These are phyloP conservation scores for Nerophis ophidion DNA, from an alignment of 2,113 vertebrate genomes.

Conservation along the genomic window DNA sequence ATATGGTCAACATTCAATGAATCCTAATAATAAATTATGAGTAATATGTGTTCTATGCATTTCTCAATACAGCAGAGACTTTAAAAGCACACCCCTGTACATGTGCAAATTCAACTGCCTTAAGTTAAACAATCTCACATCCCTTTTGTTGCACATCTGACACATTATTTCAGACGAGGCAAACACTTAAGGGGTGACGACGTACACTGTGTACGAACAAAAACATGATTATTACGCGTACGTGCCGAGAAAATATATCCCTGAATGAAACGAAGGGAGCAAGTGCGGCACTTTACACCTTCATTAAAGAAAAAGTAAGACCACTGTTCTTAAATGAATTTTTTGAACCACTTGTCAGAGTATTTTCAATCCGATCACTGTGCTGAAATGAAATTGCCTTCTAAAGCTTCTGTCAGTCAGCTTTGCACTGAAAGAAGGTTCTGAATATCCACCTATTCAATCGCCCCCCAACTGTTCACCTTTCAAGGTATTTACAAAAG, in stretches of 20 bases:
- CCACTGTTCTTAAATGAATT: neutral
- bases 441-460: slow-evolving; percentile 1
- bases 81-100: slow-evolving; percentile 4
- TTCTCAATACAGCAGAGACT: slow-evolving; percentile 10
- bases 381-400: neutral
- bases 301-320: slow-evolving; percentile 21
- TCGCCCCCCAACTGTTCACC: slow-evolving; percentile 14
- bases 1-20: slow-evolving; percentile 27
- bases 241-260: slow-evolving; percentile 21
- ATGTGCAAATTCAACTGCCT: slow-evolving; percentile 40
- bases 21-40: too few species aligned
- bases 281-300: slow-evolving; percentile 11
- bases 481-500: slow-evolving; percentile 26
- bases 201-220: slow-evolving; percentile 9
- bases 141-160: slow-evolving; percentile 23
- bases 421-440: neutral
- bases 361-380: neutral
- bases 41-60: neutral
- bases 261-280: slow-evolving; percentile 29
- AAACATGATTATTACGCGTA: slow-evolving; percentile 28
- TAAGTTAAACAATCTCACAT: slow-evolving; percentile 5
- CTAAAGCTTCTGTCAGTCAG: neutral
- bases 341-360: neutral
- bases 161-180: slow-evolving; percentile 28
- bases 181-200: slow-evolving; percentile 38